Evolutionary conservation across 1,140 invertebrate species (phyloP).

Genomic region (Microplitis demolitor): DNA sequence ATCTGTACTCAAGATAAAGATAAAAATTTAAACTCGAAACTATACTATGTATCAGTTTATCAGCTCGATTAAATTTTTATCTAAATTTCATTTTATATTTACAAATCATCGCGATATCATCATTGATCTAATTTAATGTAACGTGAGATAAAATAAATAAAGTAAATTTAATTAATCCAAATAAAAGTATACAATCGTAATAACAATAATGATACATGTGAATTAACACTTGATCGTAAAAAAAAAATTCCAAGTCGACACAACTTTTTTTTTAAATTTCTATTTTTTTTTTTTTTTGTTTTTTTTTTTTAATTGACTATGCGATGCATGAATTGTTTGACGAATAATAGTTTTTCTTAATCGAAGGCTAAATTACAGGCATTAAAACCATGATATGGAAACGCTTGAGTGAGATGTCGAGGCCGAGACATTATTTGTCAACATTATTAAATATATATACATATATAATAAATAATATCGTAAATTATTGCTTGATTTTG

Average conservation of each 20-base stretch:
- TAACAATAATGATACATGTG: no score
- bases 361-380: neutral
- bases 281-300: neutral
- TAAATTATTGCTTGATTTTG: neutral
- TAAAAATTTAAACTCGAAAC: no score
- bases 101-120: no score
- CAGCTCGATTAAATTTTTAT: no score
- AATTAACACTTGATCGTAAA: neutral
- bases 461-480: slow-evolving; percentile 2
- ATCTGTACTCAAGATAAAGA: no score
- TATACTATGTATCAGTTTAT: no score
- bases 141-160: neutral
- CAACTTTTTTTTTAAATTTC: no score
- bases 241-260: neutral
- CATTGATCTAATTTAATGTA: neutral
- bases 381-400: slow-evolving; percentile 4
- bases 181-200: neutral
- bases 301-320: slow-evolving; percentile 23
- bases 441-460: neutral
- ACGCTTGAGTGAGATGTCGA: slow-evolving; percentile 15
- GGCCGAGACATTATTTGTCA: neutral
- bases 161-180: slow-evolving; percentile 9
- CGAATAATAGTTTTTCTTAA: neutral
- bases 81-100: neutral
- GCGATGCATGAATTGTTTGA: slow-evolving; percentile 45